Conservation (phyloP, 2,888 invertebrate genomes). For the Melanophora roralis region DNA sequence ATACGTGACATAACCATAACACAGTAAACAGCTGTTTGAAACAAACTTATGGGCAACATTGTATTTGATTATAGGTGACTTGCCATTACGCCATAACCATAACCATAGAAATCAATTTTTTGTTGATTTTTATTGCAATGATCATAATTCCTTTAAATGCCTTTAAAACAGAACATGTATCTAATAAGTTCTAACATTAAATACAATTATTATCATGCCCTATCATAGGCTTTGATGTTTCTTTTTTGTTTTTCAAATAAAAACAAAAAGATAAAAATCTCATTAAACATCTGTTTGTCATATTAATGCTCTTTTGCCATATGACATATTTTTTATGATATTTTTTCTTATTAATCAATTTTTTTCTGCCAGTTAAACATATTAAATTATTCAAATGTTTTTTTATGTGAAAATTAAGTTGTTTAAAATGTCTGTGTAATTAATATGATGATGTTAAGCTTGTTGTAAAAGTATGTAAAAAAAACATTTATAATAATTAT, state of each 20-base stretch:
- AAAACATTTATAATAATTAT: constrained; percentile 22
- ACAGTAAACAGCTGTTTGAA: background rate
- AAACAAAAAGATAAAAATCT: background rate
- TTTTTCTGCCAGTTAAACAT: background rate
- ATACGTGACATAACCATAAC: background rate
- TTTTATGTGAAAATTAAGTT: background rate
- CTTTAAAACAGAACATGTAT: background rate
- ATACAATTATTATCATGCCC: background rate
- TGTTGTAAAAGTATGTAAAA: background rate
- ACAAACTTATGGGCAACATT: too few species aligned
- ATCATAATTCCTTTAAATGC: background rate
- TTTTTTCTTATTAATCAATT: background rate
- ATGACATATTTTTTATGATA: background rate
- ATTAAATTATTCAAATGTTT: background rate
- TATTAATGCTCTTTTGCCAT: background rate
- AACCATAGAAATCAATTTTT: too few species aligned
- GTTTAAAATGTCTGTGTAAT: background rate
- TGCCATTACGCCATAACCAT: too few species aligned
- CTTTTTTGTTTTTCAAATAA: too few species aligned
- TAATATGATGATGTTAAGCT: background rate
- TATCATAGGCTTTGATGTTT: background rate
- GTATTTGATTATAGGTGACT: too few species aligned
- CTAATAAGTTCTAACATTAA: background rate
- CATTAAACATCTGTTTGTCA: background rate
- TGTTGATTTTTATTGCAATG: too few species aligned